Conservation (phyloP, 2,888 invertebrate species). For the Molanna angustata region DNA sequence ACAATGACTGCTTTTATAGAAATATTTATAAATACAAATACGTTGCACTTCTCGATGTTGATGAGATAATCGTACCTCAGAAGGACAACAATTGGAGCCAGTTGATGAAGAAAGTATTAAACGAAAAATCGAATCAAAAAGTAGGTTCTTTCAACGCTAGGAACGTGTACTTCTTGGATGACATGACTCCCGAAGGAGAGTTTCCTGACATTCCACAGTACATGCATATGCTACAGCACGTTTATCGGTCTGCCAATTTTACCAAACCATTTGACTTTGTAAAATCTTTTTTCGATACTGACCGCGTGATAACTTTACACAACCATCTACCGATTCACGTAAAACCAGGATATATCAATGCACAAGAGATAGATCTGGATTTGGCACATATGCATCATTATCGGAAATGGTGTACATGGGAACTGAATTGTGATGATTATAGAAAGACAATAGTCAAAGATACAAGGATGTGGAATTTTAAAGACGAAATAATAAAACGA, state of each 20-base stretch:
- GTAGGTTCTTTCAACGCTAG: conserved; percentile 80
- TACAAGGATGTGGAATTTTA: conserved; percentile 74
- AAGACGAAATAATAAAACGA: conserved; percentile 57
- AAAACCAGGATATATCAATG: not conserved
- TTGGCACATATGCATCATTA: conserved; percentile 92
- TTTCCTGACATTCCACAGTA: conserved; percentile 78
- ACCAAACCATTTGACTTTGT: conserved; percentile 91
- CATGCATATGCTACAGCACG: conserved; percentile 92
- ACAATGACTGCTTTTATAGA: conserved; percentile 94
- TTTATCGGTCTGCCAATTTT: conserved; percentile 84
- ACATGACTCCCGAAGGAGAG: conserved; percentile 73
- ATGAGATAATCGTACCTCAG: conserved; percentile 91
- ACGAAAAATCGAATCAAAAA: conserved; percentile 58
- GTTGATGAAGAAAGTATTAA: conserved; percentile 70
- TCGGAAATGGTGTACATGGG: conserved; percentile 86
- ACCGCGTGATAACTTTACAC: conserved; percentile 82
- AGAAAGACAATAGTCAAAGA: conserved; percentile 71
- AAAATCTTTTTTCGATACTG: conserved; percentile 91
- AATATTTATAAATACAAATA: conserved; percentile 87
- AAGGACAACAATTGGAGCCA: conserved; percentile 71
- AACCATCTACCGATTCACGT: conserved; percentile 81
- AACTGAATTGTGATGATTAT: conserved; percentile 73
- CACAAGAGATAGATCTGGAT: conserved; percentile 72
- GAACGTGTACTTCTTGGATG: conserved; percentile 90
- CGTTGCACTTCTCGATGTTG: conserved; percentile 85